Evolutionary conservation across 1,140 invertebrate genomes (phyloP).

Genomic region (Drosophila jambulina): DNA sequence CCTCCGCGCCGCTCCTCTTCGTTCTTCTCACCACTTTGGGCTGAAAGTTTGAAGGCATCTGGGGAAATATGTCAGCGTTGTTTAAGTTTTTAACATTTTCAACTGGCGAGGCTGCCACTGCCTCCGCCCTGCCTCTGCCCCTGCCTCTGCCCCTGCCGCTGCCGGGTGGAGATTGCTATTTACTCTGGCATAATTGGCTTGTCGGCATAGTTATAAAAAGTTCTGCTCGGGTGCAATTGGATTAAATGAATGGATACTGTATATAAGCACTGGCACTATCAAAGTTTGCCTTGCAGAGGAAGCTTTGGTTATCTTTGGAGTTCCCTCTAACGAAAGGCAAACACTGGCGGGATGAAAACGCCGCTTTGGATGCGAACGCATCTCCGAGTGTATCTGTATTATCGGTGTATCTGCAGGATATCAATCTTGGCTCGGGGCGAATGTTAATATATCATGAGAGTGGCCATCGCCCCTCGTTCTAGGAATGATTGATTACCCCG

Average conservation of each 20-base stretch:
- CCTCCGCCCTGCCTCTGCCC: background rate
- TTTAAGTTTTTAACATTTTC: constrained; percentile 82
- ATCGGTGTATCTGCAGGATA: constrained; percentile 18
- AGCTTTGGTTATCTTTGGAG: constrained; percentile 42
- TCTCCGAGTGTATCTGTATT: constrained; percentile 2
- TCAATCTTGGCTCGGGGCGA: constrained; percentile 20
- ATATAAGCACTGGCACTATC: constrained; percentile 32
- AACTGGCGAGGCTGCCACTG: constrained; percentile 26
- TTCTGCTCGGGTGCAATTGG: constrained; percentile 64
- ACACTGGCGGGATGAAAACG: constrained; percentile 2
- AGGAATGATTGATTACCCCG: constrained; percentile 29
- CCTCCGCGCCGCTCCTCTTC: background rate
- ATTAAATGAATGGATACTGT: constrained; percentile 62
- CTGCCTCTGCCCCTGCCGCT: constrained; percentile 3
- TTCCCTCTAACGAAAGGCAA: constrained; percentile 50
- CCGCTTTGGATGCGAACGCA: background rate
- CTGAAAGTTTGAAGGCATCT: constrained; percentile 80
- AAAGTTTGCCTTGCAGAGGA: constrained; percentile 29
- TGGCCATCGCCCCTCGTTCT: background rate
- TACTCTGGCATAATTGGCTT: constrained; percentile 77
- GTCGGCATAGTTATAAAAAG: constrained; percentile 65
- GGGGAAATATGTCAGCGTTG: constrained; percentile 81
- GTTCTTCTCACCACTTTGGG: constrained; percentile 46
- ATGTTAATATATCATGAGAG: constrained; percentile 37
- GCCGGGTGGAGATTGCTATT: constrained; percentile 63